Base-by-base conservation (phyloP, 2,888 invertebrate genomes). In the Athalia circularis region DNA sequence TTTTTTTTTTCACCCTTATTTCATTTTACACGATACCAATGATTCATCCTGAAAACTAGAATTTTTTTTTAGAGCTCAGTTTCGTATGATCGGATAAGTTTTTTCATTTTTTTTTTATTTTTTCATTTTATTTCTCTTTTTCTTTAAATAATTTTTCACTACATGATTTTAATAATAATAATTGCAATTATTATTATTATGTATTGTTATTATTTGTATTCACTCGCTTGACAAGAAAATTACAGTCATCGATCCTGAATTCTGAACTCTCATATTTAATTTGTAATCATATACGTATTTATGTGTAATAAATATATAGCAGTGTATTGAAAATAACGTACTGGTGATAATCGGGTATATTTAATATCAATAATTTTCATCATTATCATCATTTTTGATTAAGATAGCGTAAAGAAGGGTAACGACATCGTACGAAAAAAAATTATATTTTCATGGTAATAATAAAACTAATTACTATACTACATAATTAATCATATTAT, bases 71-170 rank as follows among this genome's bases (percentile, higher is more conserved):
- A 54, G 9, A 3, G 54, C 8, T 11, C 9, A n/a, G 8, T 54
- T 8, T 54, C 8, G 6, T 7, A n/a, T n/a, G 11, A 45, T 11
- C 11, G 8, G n/a, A 47, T 9, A 47, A 43, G 9, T 65, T 6
- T 8, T 11, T 65, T 65, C 43, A 9, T 9, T 64, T 29, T 43
- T 65, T 45, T 8, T 65, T 65, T n/a, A 84, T 86, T 84, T 85
- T 87, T 86, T 86, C 86, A 88, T 87, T 87, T 86, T 87, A 85
- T 82, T 87, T 85, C 85, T 86, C 87, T 88, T 54, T n/a, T 85
- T 86, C 84, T 85, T 87, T 86, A 87, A 87, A 88, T 87, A 87
- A 86, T 87, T 85, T 82, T 87, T 84, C 85, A 86, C 87, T 88
- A 88, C 87, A 86, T 83, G 85, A 85, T 85, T 85, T 86, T 85